A percentile compares a stretch with the other conserved stretches of the same genome.
phyloP scores from a whole-genome alignment of 2,888 invertebrate genomes.

The Melangyna quadrimaculata region DNA sequence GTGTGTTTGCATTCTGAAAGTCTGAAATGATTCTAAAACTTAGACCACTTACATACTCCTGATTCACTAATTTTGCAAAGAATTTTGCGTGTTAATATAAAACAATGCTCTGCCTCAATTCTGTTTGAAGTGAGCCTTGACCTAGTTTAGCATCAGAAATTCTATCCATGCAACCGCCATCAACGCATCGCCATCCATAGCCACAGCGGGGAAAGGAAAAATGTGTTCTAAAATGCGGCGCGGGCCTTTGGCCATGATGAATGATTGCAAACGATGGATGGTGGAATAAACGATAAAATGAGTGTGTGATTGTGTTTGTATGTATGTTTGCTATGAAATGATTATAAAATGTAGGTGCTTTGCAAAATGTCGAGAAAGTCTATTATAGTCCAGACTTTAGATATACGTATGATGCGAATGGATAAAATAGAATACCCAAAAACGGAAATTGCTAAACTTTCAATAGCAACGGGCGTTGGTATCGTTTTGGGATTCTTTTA shows the following conservation, averaged over 20 bases:
- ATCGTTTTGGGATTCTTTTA: constrained; percentile 40
- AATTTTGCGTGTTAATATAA: constrained; percentile 46
- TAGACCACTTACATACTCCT: constrained; percentile 10
- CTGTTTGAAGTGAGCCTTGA: constrained; percentile 63
- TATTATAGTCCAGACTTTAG: neutral
- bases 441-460: constrained; percentile 19
- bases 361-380: neutral
- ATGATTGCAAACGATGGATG: constrained; percentile 19
- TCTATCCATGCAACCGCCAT: constrained; percentile 36
- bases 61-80: constrained; percentile 17
- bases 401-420: neutral
- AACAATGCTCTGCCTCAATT: constrained; percentile 44
- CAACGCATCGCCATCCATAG: neutral
- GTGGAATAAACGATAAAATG: neutral
- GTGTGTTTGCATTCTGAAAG: neutral
- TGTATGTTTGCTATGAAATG: neutral
- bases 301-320: neutral
- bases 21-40: neutral
- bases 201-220: constrained; percentile 35
- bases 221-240: constrained; percentile 52
- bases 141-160: constrained; percentile 57
- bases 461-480: neutral
- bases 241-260: constrained; percentile 63
- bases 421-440: neutral
- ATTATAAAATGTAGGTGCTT: neutral